These are phyloP conservation scores for Diadumene lineata DNA, from an alignment of 92 coral and sea anemone genomes.

Conservation along the genomic window DNA sequence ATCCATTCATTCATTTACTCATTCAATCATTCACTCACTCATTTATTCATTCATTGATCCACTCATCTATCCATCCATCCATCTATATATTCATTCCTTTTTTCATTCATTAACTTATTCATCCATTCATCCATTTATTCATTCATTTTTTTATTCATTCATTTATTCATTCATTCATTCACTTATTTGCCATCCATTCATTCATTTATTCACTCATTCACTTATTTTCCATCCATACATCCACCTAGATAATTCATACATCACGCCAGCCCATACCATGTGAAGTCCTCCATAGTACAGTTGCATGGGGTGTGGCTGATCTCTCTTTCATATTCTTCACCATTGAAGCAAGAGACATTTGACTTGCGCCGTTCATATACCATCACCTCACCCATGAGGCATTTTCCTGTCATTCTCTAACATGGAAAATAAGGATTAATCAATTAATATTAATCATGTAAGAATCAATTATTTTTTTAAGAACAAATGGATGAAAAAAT, in stretches of 20 bases:
- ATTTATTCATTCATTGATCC: background rate
- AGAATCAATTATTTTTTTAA: too few relatives aligned
- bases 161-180: background rate
- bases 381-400: slow-evolving; percentile 56
- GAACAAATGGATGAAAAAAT: too few relatives aligned
- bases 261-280: slow-evolving; percentile 54
- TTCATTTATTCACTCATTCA: background rate
- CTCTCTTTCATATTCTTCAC: slow-evolving; percentile 53
- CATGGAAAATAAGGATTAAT: too few relatives aligned
- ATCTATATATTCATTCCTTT: background rate
- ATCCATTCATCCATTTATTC: background rate
- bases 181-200: background rate
- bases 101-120: background rate
- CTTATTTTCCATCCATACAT: background rate
- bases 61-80: background rate
- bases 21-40: background rate
- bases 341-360: slow-evolving; percentile 62
- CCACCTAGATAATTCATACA: too few relatives aligned
- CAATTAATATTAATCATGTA: too few relatives aligned
- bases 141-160: background rate
- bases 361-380: slow-evolving; percentile 62
- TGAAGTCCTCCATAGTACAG: slow-evolving; percentile 56
- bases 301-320: slow-evolving; percentile 44
- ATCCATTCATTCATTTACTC: background rate
- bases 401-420: slow-evolving; percentile 37